Conservation (phyloP, 1,140 invertebrate species). For the Camponotus vicinus region DNA sequence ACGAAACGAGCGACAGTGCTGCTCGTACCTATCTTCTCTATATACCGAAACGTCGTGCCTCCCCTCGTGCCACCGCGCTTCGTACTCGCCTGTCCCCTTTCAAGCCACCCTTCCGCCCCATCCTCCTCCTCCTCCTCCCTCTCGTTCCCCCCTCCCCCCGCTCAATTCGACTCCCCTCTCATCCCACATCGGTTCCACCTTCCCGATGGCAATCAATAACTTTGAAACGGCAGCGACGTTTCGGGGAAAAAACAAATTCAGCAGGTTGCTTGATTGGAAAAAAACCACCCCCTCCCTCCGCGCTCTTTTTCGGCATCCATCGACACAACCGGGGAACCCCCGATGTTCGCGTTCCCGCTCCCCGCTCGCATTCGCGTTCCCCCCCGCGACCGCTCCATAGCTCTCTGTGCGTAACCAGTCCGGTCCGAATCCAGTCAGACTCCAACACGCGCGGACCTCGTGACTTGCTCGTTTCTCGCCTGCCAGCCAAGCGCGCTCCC, state of each 20-base stretch:
- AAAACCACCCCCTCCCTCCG: slow-evolving; percentile 68
- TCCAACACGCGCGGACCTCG: slow-evolving; percentile 58
- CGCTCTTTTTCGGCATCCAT: slow-evolving; percentile 57
- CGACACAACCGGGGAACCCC: slow-evolving; percentile 57
- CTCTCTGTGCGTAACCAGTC: slow-evolving; percentile 57
- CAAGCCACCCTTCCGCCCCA: slow-evolving; percentile 31
- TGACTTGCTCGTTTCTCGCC: slow-evolving; percentile 66
- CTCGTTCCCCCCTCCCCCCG: not conserved
- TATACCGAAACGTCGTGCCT: slow-evolving; percentile 70
- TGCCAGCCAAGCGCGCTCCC: slow-evolving; percentile 42
- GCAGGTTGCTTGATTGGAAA: slow-evolving; percentile 86
- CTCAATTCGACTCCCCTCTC: slow-evolving; percentile 60
- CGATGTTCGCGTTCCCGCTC: slow-evolving; percentile 50
- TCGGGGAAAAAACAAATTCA: slow-evolving; percentile 85
- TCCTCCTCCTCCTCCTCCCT: no score
- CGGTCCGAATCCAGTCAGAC: slow-evolving; percentile 55
- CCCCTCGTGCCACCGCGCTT: slow-evolving; percentile 58
- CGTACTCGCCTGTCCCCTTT: slow-evolving; percentile 71
- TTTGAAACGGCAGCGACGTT: slow-evolving; percentile 84
- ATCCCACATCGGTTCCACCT: slow-evolving; percentile 61
- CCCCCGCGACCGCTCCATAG: slow-evolving; percentile 3
- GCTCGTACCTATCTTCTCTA: slow-evolving; percentile 70
- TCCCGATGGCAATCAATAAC: slow-evolving; percentile 84
- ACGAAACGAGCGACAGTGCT: slow-evolving; percentile 79
- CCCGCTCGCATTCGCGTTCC: slow-evolving; percentile 56